phyloP scores from a whole-genome alignment of 2,113 vertebrate genomes.

The Arvicanthis niloticus region DNA sequence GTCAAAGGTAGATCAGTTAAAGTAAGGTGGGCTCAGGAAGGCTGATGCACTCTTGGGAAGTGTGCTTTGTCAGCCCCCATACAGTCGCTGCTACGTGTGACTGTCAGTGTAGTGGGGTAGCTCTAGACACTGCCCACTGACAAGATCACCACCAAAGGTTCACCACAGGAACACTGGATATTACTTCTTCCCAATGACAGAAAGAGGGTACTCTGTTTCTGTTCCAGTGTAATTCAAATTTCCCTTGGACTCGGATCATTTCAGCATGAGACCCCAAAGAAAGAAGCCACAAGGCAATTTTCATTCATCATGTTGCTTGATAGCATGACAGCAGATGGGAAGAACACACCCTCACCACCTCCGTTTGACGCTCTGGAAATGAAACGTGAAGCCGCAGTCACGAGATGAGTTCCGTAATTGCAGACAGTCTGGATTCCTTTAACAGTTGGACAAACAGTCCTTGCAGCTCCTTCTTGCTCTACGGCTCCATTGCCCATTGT shows the following conservation, averaged over 20 bases:
- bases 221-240: background rate
- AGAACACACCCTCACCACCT: constrained; percentile 7
- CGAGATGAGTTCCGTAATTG: constrained; percentile 67
- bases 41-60: rapidly evolving
- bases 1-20: background rate
- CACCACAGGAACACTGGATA: background rate
- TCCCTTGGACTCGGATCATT: constrained; percentile 44
- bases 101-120: background rate
- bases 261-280: background rate
- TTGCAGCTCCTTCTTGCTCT: constrained; percentile 39
- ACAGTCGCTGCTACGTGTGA: rapidly evolving
- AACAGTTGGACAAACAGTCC: constrained; percentile 68
- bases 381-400: constrained; percentile 53
- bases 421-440: constrained; percentile 68
- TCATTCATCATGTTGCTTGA: background rate
- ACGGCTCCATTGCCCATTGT: background rate
- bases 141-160: too few species aligned
- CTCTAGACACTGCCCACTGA: background rate
- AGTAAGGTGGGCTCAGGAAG: too few species aligned
- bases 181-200: background rate
- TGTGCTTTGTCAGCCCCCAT: rapidly evolving
- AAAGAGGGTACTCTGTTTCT: background rate
- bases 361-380: constrained; percentile 49
- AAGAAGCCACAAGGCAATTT: constrained; percentile 62
- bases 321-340: constrained; percentile 66